Base-by-base conservation (phyloP, 2,113 vertebrate genomes). In the Phalacrocorax carbo region DNA sequence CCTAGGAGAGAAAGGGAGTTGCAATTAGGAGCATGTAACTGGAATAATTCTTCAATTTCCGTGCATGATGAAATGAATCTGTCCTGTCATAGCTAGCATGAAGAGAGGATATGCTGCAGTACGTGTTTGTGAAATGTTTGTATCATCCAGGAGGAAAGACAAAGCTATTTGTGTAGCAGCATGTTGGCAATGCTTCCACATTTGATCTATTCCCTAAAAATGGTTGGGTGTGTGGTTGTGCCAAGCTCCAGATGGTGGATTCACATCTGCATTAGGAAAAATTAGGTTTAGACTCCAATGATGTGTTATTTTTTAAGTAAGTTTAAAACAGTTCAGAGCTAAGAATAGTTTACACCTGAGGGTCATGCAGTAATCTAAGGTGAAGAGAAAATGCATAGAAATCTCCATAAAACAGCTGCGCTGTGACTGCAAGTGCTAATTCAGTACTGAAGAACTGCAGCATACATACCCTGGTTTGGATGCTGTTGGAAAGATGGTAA, bases 31-130 rank as follows among this genome's bases (percentile, higher is more conserved):
- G 91, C 89, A 82, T 52, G 71, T 82, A 95, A 95, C 81, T 80
- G 82, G 66, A 97, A 95, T 95, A 95, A 96, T 95, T 91, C 84
- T 83, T 86, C 87, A 90, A 93, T 96, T 97, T 97, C 91, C 89
- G 88, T 90, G 95, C 94, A 72, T 97, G 75, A 91, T 75, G 58
- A 94, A 95, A 94, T 77, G 78, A 82, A 80, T 88, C 81, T 93
- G 61, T 84, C 70, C 86, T 86, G 89, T 26, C 38, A 85, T 55
- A 82, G 54, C 38, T 14, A 72, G 81, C 38, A 32, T 9, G 62
- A 82, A 38, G 68, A 88, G 49, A 85, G 32, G 64, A 48, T 91
- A 21, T 57, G 54, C n/a, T 85, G 65, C 58, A 7, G 54, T 54
- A 57, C 0, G 1, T 68, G 40, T 83, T 66, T 81, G 46, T 85